Percentiles rank a stretch among this genome's conserved stretches.
Conservation (phyloP, 2,113 vertebrate species). For the Pelvicachromis taeniatus region DNA sequence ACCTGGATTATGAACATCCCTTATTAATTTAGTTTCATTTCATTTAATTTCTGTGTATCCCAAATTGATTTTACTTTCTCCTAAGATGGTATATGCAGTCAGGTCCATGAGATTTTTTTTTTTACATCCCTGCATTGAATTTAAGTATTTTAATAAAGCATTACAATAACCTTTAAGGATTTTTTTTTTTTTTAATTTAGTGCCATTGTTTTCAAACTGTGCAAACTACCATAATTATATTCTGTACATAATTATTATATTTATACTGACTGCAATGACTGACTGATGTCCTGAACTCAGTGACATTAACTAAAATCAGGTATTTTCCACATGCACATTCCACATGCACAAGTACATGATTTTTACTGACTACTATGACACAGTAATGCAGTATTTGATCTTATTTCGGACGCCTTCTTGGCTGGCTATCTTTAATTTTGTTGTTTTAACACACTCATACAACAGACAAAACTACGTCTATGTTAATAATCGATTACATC, state of each 20-base stretch:
- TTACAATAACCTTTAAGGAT: background rate
- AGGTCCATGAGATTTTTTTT: background rate
- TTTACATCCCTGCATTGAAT: background rate
- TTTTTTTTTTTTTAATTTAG: background rate
- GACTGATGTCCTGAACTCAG: background rate
- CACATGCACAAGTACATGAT: background rate
- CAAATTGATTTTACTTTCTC: background rate
- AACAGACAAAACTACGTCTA: background rate
- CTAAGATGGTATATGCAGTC: background rate
- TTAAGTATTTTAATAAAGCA: background rate
- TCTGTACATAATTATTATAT: background rate
- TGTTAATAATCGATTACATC: background rate
- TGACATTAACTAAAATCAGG: background rate
- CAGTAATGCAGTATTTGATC: background rate
- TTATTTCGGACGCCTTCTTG: background rate
- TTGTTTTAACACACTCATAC: background rate
- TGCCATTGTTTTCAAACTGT: background rate
- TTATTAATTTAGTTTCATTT: background rate
- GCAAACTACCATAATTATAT: background rate
- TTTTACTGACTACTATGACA: background rate
- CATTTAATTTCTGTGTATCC: background rate
- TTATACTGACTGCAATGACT: background rate
- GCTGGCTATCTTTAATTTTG: background rate
- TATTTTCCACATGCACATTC: background rate
- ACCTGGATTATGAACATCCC: conserved; percentile 29